Conservation (phyloP, 2,113 vertebrate species). For the Phaethon lepturus region DNA sequence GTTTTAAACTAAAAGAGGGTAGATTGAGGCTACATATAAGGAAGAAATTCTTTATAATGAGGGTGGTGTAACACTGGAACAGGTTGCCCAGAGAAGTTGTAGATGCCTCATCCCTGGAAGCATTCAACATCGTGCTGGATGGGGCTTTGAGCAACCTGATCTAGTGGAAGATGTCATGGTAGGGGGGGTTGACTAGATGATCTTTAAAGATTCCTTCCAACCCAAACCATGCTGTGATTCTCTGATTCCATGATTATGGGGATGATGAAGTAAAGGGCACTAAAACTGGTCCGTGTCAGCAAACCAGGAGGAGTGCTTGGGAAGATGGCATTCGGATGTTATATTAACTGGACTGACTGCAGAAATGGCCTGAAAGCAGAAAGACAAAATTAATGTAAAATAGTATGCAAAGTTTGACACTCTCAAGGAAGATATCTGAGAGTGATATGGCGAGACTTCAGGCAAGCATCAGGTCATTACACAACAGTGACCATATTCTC, state of each 20-base stretch:
- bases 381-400: neutral
- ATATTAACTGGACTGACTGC: neutral
- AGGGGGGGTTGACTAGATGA: neutral
- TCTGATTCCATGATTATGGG: neutral
- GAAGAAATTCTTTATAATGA: neutral
- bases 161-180: neutral
- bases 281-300: neutral
- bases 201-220: neutral
- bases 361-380: neutral
- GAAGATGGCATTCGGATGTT: neutral
- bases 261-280: neutral
- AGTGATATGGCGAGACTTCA: neutral
- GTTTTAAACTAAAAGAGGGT: neutral
- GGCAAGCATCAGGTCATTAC: neutral
- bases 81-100: neutral
- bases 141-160: neutral
- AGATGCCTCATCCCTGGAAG: neutral
- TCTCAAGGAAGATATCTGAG: neutral
- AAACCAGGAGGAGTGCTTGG: neutral
- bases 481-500: neutral
- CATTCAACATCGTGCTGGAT: neutral
- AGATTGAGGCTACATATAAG: neutral
- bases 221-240: neutral
- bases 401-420: neutral
- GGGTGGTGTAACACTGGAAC: neutral